phyloP scores from a whole-genome alignment of 2,113 vertebrate species.

The Agelaius tricolor region DNA sequence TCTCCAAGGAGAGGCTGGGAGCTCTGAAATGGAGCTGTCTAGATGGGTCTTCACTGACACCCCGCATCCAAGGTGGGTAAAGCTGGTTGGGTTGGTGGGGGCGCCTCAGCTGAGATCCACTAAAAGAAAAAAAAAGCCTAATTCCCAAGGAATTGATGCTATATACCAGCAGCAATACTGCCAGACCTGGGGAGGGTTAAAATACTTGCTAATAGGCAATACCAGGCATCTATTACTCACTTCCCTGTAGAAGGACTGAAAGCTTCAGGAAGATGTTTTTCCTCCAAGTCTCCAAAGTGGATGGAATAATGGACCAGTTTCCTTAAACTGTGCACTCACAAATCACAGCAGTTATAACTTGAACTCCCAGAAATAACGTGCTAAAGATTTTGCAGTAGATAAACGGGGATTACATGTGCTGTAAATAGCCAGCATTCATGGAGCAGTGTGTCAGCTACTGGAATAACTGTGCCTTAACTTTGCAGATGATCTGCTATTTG shows the following conservation, averaged over 20 bases:
- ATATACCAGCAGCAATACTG: background rate
- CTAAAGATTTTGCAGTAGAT: constrained; percentile 33
- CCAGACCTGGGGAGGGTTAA: background rate
- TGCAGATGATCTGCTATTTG: background rate
- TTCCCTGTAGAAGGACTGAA: background rate
- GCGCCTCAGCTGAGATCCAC: background rate
- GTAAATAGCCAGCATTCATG: background rate
- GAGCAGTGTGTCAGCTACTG: constrained; percentile 6
- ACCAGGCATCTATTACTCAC: background rate
- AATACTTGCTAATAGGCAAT: background rate
- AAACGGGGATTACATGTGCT: background rate
- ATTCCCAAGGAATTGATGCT: background rate
- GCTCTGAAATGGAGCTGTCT: background rate
- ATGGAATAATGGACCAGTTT: background rate
- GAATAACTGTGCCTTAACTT: background rate
- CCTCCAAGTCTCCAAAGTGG: background rate
- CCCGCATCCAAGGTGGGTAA: background rate
- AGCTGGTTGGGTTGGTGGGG: background rate
- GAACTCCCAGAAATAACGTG: background rate
- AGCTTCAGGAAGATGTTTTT: background rate
- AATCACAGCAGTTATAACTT: constrained; percentile 1
- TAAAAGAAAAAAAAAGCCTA: background rate
- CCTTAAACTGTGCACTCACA: background rate
- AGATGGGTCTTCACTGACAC: background rate
- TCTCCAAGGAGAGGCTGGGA: background rate